Conservation (phyloP, 2,113 vertebrate species). For the Phoenicopterus ruber region DNA sequence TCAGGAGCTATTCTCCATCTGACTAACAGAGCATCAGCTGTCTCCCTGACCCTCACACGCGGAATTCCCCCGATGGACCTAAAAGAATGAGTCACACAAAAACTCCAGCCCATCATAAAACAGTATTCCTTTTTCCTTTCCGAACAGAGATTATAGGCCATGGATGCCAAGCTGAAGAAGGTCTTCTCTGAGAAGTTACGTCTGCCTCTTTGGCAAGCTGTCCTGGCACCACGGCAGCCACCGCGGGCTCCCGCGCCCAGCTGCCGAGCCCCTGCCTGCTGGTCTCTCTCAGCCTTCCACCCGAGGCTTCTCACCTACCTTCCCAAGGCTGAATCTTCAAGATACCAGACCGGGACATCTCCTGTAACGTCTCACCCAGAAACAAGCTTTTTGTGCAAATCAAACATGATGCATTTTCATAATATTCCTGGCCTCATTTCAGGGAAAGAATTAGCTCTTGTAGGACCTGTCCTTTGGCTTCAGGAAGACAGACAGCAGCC, state of each 20-base stretch:
- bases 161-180: background rate
- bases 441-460: background rate
- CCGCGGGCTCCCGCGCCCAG: background rate
- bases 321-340: background rate
- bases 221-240: background rate
- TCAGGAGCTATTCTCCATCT: background rate
- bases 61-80: background rate
- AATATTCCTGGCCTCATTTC: background rate
- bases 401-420: background rate
- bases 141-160: background rate
- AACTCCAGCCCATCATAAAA: background rate
- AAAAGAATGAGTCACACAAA: background rate
- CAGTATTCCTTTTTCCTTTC: background rate
- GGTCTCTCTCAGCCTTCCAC: background rate
- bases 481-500: background rate
- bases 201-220: background rate
- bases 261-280: background rate
- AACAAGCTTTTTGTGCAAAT: background rate
- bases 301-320: background rate
- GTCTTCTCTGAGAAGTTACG: background rate
- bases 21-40: slow-evolving; percentile 4
- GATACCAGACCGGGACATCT: background rate
- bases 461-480: background rate
- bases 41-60: background rate
- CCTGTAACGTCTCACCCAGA: background rate